Evolutionary conservation across 2,888 invertebrate genomes (phyloP), one percentile per base, ranked within the genome.

Genomic region (Cetonia aurata): DNA sequence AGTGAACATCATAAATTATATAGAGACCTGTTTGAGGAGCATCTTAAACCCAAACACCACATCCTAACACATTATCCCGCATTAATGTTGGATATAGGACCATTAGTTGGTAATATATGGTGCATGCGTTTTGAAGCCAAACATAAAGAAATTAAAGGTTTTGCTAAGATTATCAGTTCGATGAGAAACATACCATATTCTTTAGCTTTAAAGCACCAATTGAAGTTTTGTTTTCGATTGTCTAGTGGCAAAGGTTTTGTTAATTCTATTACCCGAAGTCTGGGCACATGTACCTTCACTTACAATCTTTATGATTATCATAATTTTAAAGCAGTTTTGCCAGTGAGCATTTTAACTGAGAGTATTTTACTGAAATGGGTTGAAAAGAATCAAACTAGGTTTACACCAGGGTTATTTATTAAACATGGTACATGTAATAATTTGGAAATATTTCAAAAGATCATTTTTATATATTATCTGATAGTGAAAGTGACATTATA

Each of bases 101-200:
- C n/a, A n/a, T 48, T 48, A 48, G 48, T 48, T 48, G 48, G 48
- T 48, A 48, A 15, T 48, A 48, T 48, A 15, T 48, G 48, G 48
- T 48, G 48, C 48, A 48, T 48, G 48, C 48, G 13, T 13, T 48
- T 48, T 48, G 6, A 13, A 48, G 48, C 48, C 48, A 48, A 48
- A 48, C 13, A 48, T 48, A 48, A 48, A 4, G 48, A 48, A 13
- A 13, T 13, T 15, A 48, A 48, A 48, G 15, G 48, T 48, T 48
- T 48, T 48, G 48, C 48, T 13, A 48, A 48, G 48, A 6, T 48
- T 48, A 48, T 48, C 15, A 48, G 13, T 48, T 48, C 2, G 13
- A 48, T 12, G 15, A 48, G 6, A 48, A 48, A 48, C 8, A 48
- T 10, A 48, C 15, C n/a, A n/a, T n/a, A n/a, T n/a, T n/a, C 15